phyloP scores from a whole-genome alignment of 2,113 vertebrate species.

The Corvus cornix region DNA sequence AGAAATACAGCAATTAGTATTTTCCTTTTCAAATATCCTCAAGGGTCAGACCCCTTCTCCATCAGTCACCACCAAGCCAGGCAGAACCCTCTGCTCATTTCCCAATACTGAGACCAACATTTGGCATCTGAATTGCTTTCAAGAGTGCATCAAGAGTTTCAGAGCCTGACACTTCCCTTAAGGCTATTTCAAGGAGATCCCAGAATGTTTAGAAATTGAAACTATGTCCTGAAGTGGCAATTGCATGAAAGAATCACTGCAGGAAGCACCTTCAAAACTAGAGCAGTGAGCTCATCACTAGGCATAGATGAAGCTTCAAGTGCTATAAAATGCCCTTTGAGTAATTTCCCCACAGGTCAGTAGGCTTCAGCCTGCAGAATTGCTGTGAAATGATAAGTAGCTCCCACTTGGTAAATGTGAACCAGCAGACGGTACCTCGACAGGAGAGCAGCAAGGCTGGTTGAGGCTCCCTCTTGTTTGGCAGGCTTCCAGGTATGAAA shows the following conservation, averaged over 20 bases:
- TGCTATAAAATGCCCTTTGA: neutral
- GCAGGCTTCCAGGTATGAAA: neutral
- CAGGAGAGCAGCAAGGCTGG: neutral
- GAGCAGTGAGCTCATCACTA: neutral
- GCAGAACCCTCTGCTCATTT: neutral
- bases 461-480: neutral
- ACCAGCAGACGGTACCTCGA: rapidly evolving
- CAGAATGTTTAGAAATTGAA: neutral
- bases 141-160: neutral
- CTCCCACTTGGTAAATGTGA: neutral
- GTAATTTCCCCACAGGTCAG: neutral
- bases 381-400: neutral
- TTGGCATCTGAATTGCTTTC: neutral
- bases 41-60: neutral
- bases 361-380: neutral
- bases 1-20: neutral
- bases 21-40: neutral
- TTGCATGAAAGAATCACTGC: neutral
- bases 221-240: neutral
- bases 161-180: neutral
- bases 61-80: neutral
- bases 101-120: neutral
- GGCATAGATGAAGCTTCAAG: neutral
- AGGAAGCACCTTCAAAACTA: neutral
- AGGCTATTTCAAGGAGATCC: neutral